Evolutionary conservation across 2,113 vertebrate genomes (phyloP).

Genomic region (Clarias macrocephalus): DNA sequence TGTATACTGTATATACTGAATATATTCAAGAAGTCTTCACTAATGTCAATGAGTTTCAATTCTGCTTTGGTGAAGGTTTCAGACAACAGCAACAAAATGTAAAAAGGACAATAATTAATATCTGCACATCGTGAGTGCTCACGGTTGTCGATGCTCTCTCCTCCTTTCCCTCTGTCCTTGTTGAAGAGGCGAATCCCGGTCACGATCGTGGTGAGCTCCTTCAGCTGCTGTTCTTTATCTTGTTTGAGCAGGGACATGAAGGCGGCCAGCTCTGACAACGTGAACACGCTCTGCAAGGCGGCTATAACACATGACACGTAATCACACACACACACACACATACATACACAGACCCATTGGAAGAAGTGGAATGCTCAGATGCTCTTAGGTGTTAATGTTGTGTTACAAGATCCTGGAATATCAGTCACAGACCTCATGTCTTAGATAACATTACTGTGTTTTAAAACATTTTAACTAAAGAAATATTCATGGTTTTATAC

Average conservation of each 20-base stretch:
- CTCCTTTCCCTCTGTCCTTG: conserved; percentile 75
- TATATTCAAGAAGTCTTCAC: too few species aligned
- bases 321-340: conserved; percentile 8
- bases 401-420: background rate
- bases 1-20: too few species aligned
- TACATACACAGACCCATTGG: background rate
- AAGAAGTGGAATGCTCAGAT: background rate
- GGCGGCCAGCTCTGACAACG: conserved; percentile 75
- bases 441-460: background rate
- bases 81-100: too few species aligned
- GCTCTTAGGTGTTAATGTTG: background rate
- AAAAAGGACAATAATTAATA: too few species aligned
- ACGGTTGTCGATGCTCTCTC: conserved; percentile 77
- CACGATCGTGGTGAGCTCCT: conserved; percentile 79
- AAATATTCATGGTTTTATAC: too few species aligned
- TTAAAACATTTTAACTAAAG: too few species aligned
- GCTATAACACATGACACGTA: conserved; percentile 67
- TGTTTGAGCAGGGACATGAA: conserved; percentile 81
- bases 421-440: too few species aligned
- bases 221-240: conserved; percentile 85
- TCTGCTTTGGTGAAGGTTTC: too few species aligned
- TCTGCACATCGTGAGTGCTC: conserved; percentile 46
- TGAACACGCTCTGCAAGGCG: conserved; percentile 89
- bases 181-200: conserved; percentile 91
- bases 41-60: too few species aligned